Percentiles rank a stretch among this genome's conserved stretches.
Evolutionary conservation across 2,888 invertebrate species (phyloP).

Genomic region (Dasypolia templi): DNA sequence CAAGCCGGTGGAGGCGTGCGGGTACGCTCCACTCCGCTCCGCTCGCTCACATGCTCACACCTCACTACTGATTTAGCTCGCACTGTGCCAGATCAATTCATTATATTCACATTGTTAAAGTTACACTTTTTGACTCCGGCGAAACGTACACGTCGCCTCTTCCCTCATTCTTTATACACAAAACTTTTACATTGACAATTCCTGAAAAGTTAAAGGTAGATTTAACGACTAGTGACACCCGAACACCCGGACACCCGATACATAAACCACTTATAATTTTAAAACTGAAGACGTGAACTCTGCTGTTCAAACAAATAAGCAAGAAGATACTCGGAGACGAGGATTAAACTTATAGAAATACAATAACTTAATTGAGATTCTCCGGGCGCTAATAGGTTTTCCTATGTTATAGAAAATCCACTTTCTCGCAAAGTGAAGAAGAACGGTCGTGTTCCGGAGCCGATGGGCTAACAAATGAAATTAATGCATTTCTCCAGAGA

Average conservation of each 20-base stretch:
- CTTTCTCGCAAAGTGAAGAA: conserved; percentile 78
- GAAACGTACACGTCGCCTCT: neutral
- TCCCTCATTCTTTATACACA: conserved; percentile 3
- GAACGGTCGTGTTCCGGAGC: conserved; percentile 80
- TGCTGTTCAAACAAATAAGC: conserved; percentile 40
- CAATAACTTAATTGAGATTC: conserved; percentile 71
- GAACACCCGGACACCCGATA: no score
- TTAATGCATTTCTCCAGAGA: conserved; percentile 89
- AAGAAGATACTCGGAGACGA: conserved; percentile 47
- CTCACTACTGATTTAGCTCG: conserved; percentile 41
- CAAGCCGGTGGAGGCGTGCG: conserved; percentile 71
- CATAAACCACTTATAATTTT: conserved; percentile 18
- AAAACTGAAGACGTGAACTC: conserved; percentile 18
- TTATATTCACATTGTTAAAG: conserved; percentile 60
- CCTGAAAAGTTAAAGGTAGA: conserved; percentile 17
- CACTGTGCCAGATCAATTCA: conserved; percentile 61
- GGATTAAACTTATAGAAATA: conserved; percentile 63
- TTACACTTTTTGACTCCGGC: conserved; percentile 43
- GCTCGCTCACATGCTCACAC: conserved; percentile 33
- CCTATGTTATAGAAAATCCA: conserved; percentile 82
- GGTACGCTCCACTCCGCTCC: conserved; percentile 32
- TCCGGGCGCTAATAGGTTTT: conserved; percentile 79
- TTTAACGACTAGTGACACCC: neutral
- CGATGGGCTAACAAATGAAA: conserved; percentile 89
- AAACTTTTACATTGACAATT: conserved; percentile 30